Evolutionary conservation across 2,888 invertebrate genomes (phyloP), one percentile per base, ranked within the genome.

Genomic region (Onchidella celtica): DNA sequence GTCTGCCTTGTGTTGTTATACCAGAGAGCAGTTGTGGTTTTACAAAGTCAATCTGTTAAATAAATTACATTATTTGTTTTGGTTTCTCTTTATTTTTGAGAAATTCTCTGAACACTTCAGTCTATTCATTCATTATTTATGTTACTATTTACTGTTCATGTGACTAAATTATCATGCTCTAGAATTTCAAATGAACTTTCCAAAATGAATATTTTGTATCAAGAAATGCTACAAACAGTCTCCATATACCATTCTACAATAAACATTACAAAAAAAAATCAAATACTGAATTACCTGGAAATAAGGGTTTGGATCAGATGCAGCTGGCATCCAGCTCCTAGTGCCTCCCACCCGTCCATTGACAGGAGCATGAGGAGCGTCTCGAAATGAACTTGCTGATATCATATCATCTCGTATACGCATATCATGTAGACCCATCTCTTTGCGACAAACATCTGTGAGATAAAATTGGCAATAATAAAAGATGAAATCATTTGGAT

Each of bases 21-120:
- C 97, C 97, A 0, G 97, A 97, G 55, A 97, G 93, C 89, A 96
- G 96, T 68, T 96, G 95, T 0, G 95, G 95, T 32, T 95, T 95
- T 68, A 95, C 93, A 92, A 97, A 97, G 93, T 97, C 96, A 91
- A 90, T 86, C 85, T 87, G 70, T 4, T 1, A 66, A 9, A 61
- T 47, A n/a, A n/a, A n/a, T n/a, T n/a, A n/a, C 9, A 55, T 14
- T 55, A 55, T 9, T 55, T 55, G 21, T 55, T 9, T 17, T 55
- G n/a, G n/a, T n/a, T n/a, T n/a, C n/a, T n/a, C n/a, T n/a, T n/a
- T n/a, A n/a, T n/a, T n/a, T n/a, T n/a, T n/a, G n/a, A n/a, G n/a
- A n/a, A n/a, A n/a, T n/a, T n/a, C n/a, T n/a, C n/a, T n/a, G n/a
- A n/a, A n/a, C n/a, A n/a, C n/a, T n/a, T n/a, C n/a, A n/a, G n/a